phyloP scores from a whole-genome alignment of 2,888 invertebrate species.

The Parapristionchus giblindavisi region DNA sequence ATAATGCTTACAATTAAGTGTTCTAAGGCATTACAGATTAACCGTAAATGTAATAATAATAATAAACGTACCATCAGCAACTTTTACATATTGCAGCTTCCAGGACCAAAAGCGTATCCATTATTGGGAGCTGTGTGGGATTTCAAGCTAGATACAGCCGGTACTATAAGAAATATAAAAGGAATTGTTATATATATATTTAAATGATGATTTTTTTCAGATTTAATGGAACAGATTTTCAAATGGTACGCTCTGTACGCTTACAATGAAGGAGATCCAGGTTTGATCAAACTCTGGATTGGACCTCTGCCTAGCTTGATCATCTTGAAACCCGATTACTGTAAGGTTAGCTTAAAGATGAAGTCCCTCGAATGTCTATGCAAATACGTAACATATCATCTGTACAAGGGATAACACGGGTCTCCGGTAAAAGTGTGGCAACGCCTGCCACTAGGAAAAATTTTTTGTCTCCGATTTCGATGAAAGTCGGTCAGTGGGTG shows the following conservation, averaged over 20 bases:
- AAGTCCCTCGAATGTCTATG: too few relatives aligned
- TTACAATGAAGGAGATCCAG: slow-evolving; percentile 1
- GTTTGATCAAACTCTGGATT: slow-evolving; percentile 15
- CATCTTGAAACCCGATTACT: background rate
- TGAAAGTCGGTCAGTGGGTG: too few relatives aligned
- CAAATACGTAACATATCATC: too few relatives aligned
- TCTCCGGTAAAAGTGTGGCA: too few relatives aligned
- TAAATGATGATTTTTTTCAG: background rate
- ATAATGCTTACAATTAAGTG: too few relatives aligned
- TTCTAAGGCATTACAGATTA: too few relatives aligned
- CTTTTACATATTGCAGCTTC: background rate
- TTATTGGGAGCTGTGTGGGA: slow-evolving; percentile 10
- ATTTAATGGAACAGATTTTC: slow-evolving; percentile 11
- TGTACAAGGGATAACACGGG: too few relatives aligned
- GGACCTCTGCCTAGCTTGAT: background rate
- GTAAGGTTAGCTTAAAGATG: too few relatives aligned
- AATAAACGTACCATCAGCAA: too few relatives aligned
- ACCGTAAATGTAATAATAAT: too few relatives aligned
- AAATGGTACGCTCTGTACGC: background rate
- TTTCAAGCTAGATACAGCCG: slow-evolving; percentile 18
- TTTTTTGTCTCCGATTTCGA: too few relatives aligned
- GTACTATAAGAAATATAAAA: background rate
- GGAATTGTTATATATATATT: background rate
- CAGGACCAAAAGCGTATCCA: slow-evolving; percentile 15
- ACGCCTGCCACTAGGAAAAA: too few relatives aligned